Conservation (phyloP, 2,113 vertebrate genomes). For the Motacilla alba region DNA sequence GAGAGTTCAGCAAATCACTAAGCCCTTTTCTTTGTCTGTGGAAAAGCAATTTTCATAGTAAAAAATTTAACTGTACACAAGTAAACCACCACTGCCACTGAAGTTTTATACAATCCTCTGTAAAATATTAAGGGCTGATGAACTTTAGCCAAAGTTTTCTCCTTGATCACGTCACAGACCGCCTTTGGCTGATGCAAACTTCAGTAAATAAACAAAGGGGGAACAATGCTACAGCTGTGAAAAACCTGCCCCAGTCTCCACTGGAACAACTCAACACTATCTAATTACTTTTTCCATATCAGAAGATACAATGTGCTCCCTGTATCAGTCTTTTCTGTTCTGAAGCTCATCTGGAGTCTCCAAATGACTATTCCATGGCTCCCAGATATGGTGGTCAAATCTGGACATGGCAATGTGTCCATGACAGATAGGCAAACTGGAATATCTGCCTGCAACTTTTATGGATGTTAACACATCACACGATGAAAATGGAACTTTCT, state of each 20-base stretch:
- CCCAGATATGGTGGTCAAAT: not conserved
- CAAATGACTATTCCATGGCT: accelerated
- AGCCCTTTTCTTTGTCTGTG: not conserved
- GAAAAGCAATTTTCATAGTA: not conserved
- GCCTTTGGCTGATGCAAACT: not conserved
- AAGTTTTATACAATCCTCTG: not conserved
- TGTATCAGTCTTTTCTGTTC: not conserved
- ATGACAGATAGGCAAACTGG: accelerated
- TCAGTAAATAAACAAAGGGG: not conserved
- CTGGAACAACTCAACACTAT: not conserved
- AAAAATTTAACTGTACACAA: not conserved
- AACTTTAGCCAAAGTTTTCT: not conserved
- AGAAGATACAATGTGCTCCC: not conserved
- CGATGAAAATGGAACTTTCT: not conserved
- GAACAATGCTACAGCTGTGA: not conserved
- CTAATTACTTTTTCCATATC: not conserved
- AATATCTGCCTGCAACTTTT: not conserved
- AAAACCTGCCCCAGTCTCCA: not conserved
- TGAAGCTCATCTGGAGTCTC: not conserved
- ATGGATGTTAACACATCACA: not conserved
- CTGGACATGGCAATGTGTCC: no score
- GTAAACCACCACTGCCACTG: not conserved
- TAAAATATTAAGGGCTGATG: not conserved
- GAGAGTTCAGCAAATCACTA: not conserved
- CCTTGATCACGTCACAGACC: not conserved